Base-by-base conservation (phyloP, 2,888 invertebrate species). In the Ochropleura leucogaster region DNA sequence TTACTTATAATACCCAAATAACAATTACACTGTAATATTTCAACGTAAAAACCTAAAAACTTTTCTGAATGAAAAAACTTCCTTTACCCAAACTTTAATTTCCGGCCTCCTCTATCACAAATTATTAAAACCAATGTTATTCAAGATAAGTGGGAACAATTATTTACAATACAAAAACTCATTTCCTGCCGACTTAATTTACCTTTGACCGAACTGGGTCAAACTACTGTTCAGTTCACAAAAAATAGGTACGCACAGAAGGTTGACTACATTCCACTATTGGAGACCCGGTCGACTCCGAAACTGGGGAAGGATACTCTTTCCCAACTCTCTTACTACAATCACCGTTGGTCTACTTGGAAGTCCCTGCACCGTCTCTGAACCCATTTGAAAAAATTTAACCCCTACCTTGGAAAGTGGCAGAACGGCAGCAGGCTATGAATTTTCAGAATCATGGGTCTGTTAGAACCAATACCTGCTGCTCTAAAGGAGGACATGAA, bases 111-210 rank as follows among this genome's bases (percentile, higher is more conserved):
- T 65, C 63, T 64, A 73, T 68, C 42, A 55, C 10, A 60, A 59
- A 59, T 72, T 47, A 83, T 47, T 57, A 67, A 69, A 83, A 70
- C 68, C 67, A 64, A 79, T 67, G 18, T 63, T 73, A 69, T 70
- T 84, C 59, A 73, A 60, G 60, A 80, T 79, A 79, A 84, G 59
- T 67, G 74, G 57, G 18, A 68, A 81, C 67, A 81, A 85, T 81
- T 76, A 82, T 68, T 85, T 72, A 76, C 51, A 53, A 69, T 82
- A 76, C 72, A 76, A 65, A 68, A 84, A 85, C 66, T 85, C 30
- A 85, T 85, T 85, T 76, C 85, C 85, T 75, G 60, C 46, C n/a
- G 76, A 81, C 82, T 75, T 72, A 53, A 81, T 82, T 81, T 81
- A 76, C 82, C 67, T 84, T 69, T 67, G 30, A 51, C 64, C 47